A percentile compares a stretch with the other conserved stretches of the same genome.
Conservation (phyloP, 2,797 vertebrate species). For the Pangasius krempfi region DNA sequence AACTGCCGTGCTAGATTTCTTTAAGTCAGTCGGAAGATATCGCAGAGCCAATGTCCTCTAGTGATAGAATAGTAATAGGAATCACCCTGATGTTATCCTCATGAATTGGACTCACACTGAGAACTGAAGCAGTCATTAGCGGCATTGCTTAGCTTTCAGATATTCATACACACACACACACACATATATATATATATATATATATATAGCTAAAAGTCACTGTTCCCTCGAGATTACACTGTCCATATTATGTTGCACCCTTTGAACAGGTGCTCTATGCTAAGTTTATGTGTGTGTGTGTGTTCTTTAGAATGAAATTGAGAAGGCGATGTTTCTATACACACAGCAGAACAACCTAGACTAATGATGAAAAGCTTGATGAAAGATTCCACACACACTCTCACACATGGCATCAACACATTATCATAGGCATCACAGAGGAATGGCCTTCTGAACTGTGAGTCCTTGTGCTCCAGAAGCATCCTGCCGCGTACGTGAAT, state of each 20-base stretch:
- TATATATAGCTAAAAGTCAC: conserved; percentile 48
- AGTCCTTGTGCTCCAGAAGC: conserved; percentile 23
- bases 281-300: conserved; percentile 30
- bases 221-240: conserved; percentile 39
- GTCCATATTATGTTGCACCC: conserved; percentile 44
- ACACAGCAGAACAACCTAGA: conserved; percentile 46
- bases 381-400: conserved; percentile 44
- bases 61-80: conserved; percentile 47
- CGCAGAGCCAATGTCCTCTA: conserved; percentile 38
- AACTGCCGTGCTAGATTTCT: conserved; percentile 20
- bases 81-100: conserved; percentile 50
- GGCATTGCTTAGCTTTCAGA: conserved; percentile 41
- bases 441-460: conserved; percentile 36
- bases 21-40: conserved; percentile 21
- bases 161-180: conserved; percentile 21
- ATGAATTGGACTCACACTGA: conserved; percentile 38
- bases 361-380: conserved; percentile 42
- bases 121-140: conserved; percentile 45
- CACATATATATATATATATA: conserved; percentile 36
- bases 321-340: conserved; percentile 48
- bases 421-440: conserved; percentile 44
- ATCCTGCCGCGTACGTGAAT: conserved; percentile 27
- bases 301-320: conserved; percentile 37
- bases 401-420: conserved; percentile 41
- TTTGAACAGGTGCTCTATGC: conserved; percentile 54